These are phyloP conservation scores for Melieria picta DNA, from an alignment of 2,888 invertebrate species.

Conservation along the genomic window DNA sequence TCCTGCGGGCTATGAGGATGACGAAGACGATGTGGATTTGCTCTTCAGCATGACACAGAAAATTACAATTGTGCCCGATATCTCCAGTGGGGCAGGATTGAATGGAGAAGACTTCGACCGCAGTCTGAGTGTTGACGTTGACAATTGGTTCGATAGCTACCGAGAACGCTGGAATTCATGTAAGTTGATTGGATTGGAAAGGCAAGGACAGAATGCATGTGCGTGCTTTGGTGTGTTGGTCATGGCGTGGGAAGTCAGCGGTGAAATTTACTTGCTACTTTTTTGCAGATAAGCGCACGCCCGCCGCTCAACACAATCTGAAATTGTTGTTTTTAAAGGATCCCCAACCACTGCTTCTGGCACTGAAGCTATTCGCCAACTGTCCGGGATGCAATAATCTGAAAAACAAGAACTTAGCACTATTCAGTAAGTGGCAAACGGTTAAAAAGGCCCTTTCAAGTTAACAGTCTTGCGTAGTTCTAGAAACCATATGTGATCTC, in stretches of 20 bases:
- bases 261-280: too few species aligned
- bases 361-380: slow-evolving; percentile 63
- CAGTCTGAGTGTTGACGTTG: slow-evolving; percentile 50
- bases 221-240: neutral
- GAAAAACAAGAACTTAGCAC: slow-evolving; percentile 62
- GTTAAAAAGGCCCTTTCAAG: neutral
- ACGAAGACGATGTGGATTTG: slow-evolving; percentile 48
- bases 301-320: slow-evolving; percentile 54
- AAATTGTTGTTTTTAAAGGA: slow-evolving; percentile 49
- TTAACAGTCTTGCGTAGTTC: slow-evolving; percentile 61
- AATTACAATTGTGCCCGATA: slow-evolving; percentile 64
- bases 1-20: slow-evolving; percentile 62
- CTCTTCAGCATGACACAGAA: slow-evolving; percentile 56
- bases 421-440: slow-evolving; percentile 48
- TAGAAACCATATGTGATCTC: slow-evolving; percentile 72
- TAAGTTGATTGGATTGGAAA: slow-evolving; percentile 41
- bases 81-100: slow-evolving; percentile 62
- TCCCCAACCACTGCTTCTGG: slow-evolving; percentile 58
- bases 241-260: too few species aligned
- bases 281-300: slow-evolving; percentile 54
- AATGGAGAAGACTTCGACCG: slow-evolving; percentile 61
- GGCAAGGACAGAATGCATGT: neutral
- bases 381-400: slow-evolving; percentile 63
- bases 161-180: slow-evolving; percentile 59
- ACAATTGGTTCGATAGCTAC: slow-evolving; percentile 56